Evolutionary conservation across 2,113 vertebrate genomes (phyloP), one percentile per base, ranked within the genome.

Genomic region (Alosa alosa): DNA sequence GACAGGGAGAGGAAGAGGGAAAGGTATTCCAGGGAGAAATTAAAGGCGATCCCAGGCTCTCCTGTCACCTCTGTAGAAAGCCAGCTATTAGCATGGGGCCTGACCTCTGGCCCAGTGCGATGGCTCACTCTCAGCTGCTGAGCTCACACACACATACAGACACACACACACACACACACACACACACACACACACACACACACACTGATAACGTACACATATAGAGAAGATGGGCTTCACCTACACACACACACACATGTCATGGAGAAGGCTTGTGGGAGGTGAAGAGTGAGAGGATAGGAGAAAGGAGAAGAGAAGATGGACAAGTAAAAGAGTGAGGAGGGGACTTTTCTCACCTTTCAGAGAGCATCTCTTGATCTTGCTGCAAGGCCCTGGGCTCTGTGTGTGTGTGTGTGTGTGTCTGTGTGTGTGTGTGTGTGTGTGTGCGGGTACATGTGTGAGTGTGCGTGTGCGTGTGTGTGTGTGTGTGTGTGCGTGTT

Each of bases 11-110:
- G 64, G 31, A 36, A 78, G 72, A 78, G 25, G 72, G 72, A 78
- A 94, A 95, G 95, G 95, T 97, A 97, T 99, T 98, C 98, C 97
- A 95, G 95, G 93, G 97, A 99, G 98, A 99, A 99, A 99, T 98
- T 97, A 97, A 97, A 97, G 94, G 95, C 95, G 92, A 96, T 94
- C 92, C 84, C 91, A 92, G 93, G 94, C 96, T 95, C 95, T 91
- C 95, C 94, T 91, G 95, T 95, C 92, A 95, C 94, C 95, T 95
- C 96, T 97, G 96, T 97, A 96, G 96, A 95, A 97, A 99, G 97
- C 95, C 95, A 97, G 96, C 97, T 78, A 96, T 97, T 96, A 96
- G 96, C 97, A 96, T 97, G 96, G 96, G 94, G 88, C 93, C 93
- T 94, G 96, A 96, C 93, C 93, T 95, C 95, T 96, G 92, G 93